Percentiles rank a stretch among this genome's conserved stretches.
These are phyloP conservation scores for Dasyornis broadbenti DNA, from an alignment of 2,113 vertebrate species.

Conservation along the genomic window DNA sequence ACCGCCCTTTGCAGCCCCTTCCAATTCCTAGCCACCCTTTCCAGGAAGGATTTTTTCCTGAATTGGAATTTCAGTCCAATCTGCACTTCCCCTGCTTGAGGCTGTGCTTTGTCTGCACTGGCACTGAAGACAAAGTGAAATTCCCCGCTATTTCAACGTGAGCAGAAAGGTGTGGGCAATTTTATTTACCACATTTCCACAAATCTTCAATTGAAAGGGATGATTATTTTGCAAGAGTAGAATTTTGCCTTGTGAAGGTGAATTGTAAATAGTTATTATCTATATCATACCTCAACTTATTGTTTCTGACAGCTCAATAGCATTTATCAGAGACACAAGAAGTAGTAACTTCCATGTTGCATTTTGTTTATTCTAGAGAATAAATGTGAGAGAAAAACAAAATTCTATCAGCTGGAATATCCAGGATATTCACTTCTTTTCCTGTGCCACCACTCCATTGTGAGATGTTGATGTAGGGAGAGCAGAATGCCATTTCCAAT, in stretches of 20 bases:
- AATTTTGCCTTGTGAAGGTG: background rate
- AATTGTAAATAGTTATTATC: background rate
- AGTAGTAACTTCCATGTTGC: background rate
- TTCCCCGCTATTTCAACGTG: background rate
- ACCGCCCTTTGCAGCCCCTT: background rate
- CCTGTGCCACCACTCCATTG: background rate
- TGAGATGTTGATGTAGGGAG: background rate
- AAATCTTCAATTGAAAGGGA: background rate
- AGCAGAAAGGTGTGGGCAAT: background rate
- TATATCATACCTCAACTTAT: background rate
- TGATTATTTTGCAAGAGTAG: background rate
- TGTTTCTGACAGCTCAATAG: background rate
- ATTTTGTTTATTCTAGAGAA: background rate
- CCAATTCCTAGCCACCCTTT: background rate
- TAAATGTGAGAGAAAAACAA: background rate
- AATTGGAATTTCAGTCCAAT: too few species aligned
- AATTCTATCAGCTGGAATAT: background rate
- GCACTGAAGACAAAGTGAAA: background rate
- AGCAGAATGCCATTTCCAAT: background rate
- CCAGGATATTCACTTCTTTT: background rate
- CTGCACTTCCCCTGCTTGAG: background rate
- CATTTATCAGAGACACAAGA: background rate
- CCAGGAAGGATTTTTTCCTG: background rate
- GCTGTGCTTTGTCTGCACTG: background rate
- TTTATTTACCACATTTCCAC: background rate